Evolutionary conservation across 2,113 vertebrate species (phyloP).

Genomic region (Leptobrachium ailaonicum): DNA sequence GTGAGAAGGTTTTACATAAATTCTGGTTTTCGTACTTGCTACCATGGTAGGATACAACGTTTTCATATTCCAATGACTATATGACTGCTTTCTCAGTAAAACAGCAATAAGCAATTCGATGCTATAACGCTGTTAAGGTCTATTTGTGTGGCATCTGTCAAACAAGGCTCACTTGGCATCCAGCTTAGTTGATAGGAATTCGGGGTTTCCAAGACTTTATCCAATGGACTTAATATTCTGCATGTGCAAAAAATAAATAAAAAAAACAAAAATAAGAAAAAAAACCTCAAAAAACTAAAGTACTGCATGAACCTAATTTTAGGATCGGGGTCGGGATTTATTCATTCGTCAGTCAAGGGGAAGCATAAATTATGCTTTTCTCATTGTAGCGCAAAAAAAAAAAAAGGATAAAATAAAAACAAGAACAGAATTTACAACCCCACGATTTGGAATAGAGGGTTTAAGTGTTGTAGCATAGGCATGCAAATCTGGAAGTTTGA

Average conservation of each 20-base stretch:
- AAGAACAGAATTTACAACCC: constrained; percentile 12
- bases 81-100: constrained; percentile 55
- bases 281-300: constrained; percentile 19
- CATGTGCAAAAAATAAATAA: constrained; percentile 33
- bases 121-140: constrained; percentile 54
- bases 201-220: constrained; percentile 47
- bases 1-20: constrained; percentile 23
- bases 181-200: constrained; percentile 38
- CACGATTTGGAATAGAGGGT: constrained; percentile 52
- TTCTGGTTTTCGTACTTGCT: constrained; percentile 47
- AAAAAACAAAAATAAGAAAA: neutral
- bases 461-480: constrained; percentile 63
- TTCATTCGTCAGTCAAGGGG: constrained; percentile 46
- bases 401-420: too few relatives aligned
- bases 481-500: constrained; percentile 52
- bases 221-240: constrained; percentile 50
- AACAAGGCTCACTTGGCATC: constrained; percentile 46
- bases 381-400: constrained; percentile 55
- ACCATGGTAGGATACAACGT: constrained; percentile 52
- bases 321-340: constrained; percentile 30
- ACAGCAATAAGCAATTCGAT: constrained; percentile 70
- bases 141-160: constrained; percentile 45
- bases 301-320: constrained; percentile 51
- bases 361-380: constrained; percentile 53
- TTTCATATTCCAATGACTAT: constrained; percentile 46